Evolutionary conservation across 92 coral and sea anemone species (phyloP).

Genomic region (Zoanthus sansibaricus): DNA sequence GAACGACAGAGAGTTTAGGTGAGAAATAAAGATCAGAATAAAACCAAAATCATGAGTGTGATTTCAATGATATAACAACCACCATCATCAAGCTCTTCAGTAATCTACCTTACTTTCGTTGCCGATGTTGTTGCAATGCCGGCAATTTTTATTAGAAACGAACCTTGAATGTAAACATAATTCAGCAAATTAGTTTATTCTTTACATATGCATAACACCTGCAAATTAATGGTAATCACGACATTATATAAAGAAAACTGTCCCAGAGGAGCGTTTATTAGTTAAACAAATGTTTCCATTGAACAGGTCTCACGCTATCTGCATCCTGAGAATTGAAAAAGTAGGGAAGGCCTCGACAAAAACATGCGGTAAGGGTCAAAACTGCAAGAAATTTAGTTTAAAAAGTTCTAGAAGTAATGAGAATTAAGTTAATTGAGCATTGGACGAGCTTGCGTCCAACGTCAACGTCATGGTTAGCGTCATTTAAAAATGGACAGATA

Average conservation of each 20-base stretch:
- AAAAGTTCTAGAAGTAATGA: not conserved
- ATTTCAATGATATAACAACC: no score
- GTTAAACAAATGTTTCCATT: not conserved
- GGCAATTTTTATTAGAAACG: not conserved
- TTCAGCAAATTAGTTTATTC: not conserved
- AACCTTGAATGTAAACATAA: not conserved
- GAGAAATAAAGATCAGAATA: no score
- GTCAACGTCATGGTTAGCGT: no score
- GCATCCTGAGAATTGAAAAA: slow-evolving; percentile 80
- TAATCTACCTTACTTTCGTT: not conserved
- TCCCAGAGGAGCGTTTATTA: not conserved
- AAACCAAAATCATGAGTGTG: no score
- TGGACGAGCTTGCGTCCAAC: not conserved
- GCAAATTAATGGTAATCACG: not conserved
- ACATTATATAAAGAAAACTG: not conserved
- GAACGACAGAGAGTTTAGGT: no score
- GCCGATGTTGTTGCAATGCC: not conserved
- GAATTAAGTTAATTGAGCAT: not conserved
- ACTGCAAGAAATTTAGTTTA: no score
- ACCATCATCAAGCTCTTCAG: not conserved
- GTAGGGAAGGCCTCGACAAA: slow-evolving; percentile 72
- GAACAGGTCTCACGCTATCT: slow-evolving; percentile 85
- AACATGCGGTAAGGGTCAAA: slow-evolving; percentile 35
- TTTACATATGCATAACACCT: not conserved
- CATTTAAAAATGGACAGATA: no score